Evolutionary conservation across 1,140 invertebrate species (phyloP).

Genomic region (Hylaeus anthracinus): DNA sequence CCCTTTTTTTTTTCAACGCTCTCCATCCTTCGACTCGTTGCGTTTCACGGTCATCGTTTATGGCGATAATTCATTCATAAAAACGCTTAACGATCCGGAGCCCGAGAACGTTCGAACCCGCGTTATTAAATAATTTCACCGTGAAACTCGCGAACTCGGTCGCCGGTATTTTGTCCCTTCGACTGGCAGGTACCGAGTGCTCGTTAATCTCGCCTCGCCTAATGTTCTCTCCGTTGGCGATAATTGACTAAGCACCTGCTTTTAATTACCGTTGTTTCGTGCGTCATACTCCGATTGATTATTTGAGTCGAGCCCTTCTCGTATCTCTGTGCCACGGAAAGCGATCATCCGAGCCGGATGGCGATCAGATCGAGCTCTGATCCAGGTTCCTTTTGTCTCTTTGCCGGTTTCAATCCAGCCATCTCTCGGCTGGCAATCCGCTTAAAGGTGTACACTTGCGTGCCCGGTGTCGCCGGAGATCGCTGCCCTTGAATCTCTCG

Average conservation of each 20-base stretch:
- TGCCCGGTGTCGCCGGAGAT: neutral
- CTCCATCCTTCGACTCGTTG: neutral
- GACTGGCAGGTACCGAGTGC: neutral
- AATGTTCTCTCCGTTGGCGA: neutral
- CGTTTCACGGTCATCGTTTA: constrained; percentile 10
- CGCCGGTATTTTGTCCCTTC: neutral
- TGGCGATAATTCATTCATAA: constrained; percentile 28
- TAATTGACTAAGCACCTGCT: constrained; percentile 2
- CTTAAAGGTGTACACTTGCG: neutral
- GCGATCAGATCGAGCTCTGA: neutral
- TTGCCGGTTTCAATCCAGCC: neutral
- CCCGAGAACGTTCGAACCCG: too few species aligned
- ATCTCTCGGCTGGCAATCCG: constrained; percentile 8
- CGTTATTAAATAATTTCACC: constrained; percentile 8
- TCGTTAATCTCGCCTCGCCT: constrained; percentile 8
- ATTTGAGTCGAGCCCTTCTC: neutral
- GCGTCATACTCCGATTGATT: neutral
- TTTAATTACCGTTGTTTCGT: neutral
- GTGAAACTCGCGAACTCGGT: neutral
- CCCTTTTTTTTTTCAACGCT: neutral
- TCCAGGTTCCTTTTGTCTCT: constrained; percentile 8
- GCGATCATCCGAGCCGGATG: neutral
- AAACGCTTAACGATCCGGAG: constrained; percentile 8
- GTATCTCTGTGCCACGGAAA: neutral
- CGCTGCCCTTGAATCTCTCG: neutral